A percentile compares a stretch with the other conserved stretches of the same genome.
These are phyloP conservation scores for Bostrychus sinensis DNA, from an alignment of 2,113 vertebrate genomes.

Conservation along the genomic window DNA sequence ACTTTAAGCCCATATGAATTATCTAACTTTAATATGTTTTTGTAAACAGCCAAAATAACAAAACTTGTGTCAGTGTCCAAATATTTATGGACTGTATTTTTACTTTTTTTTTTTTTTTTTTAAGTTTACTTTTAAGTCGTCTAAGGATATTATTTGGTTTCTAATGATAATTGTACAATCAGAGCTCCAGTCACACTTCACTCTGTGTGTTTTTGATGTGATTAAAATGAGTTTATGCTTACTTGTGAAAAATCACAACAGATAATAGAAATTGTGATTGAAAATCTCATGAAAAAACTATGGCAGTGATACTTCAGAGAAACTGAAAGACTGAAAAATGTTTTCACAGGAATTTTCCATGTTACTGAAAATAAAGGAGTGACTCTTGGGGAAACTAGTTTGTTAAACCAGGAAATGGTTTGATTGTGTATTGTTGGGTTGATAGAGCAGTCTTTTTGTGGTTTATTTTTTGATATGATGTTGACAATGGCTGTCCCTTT, in stretches of 20 bases:
- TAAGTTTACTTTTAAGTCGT: no score
- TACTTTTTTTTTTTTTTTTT: neutral
- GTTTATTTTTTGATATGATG: neutral
- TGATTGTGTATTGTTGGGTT: neutral
- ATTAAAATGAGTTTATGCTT: no score
- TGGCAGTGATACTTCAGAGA: conserved; percentile 16
- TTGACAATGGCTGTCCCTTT: neutral
- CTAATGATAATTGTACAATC: no score
- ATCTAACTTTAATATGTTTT: no score
- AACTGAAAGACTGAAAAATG: conserved; percentile 10
- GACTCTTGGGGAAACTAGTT: conserved; percentile 4
- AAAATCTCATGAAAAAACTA: no score
- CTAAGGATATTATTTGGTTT: no score
- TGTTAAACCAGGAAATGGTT: conserved; percentile 14
- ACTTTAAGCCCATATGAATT: no score
- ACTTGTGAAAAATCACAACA: no score
- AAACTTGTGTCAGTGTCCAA: no score
- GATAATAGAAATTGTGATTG: no score
- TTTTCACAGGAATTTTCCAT: conserved; percentile 22
- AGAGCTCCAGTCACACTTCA: neutral
- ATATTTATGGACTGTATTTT: no score
- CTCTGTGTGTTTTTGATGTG: neutral
- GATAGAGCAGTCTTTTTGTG: neutral
- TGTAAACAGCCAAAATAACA: no score
- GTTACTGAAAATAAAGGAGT: conserved; percentile 8